Conservation (phyloP, 1,140 invertebrate species). For the Cecropterus lyciades region DNA sequence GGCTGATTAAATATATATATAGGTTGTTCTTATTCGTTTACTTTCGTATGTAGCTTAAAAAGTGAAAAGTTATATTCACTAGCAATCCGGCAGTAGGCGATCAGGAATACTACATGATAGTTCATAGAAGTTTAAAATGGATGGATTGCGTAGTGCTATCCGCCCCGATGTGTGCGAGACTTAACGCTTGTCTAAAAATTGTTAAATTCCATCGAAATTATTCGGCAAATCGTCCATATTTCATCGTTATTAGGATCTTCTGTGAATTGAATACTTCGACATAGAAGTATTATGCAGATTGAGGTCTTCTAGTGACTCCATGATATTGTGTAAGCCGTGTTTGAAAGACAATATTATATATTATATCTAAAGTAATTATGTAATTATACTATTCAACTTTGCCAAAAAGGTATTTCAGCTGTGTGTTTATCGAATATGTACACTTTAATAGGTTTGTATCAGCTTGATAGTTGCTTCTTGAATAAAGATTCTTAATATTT, state of each 20-base stretch:
- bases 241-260: neutral
- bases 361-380: neutral
- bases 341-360: slow-evolving; percentile 1
- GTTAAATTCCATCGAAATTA: neutral
- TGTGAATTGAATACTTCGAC: neutral
- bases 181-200: too few species aligned
- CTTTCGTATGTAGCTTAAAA: too few species aligned
- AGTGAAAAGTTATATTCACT: too few species aligned
- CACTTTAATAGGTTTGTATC: neutral
- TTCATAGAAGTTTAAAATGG: too few species aligned
- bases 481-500: neutral
- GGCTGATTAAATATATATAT: too few species aligned
- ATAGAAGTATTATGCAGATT: neutral
- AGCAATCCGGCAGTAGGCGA: too few species aligned
- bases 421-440: neutral
- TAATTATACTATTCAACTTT: neutral
- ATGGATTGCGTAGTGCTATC: too few species aligned
- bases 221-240: neutral
- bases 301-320: neutral
- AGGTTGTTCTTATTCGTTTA: too few species aligned
- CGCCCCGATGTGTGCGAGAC: too few species aligned
- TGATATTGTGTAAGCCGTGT: neutral
- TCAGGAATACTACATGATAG: too few species aligned
- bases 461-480: neutral
- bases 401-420: neutral